Conservation (phyloP, 2,888 invertebrate species). For the Eledona agricola region DNA sequence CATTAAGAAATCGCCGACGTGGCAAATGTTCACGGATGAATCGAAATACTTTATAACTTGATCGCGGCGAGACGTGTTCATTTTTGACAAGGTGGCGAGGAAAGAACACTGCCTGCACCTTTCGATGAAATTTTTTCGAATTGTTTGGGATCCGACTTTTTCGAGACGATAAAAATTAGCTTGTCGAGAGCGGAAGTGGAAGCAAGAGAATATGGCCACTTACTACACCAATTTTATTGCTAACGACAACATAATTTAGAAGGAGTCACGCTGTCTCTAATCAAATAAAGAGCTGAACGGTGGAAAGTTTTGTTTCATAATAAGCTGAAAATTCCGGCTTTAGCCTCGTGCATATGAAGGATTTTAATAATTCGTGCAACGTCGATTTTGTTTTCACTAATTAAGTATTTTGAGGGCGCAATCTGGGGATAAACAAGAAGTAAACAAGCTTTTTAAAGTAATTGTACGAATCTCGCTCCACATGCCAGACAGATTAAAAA, state of each 20-base stretch:
- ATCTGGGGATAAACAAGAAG: constrained; percentile 34
- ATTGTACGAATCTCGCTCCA: constrained; percentile 47
- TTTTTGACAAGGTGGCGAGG: constrained; percentile 30
- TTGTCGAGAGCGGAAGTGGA: constrained; percentile 11
- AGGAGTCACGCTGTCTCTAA: constrained; percentile 28
- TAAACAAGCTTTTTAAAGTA: constrained; percentile 39
- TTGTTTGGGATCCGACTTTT: constrained; percentile 4
- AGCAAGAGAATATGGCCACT: constrained; percentile 27
- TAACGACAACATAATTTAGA: constrained; percentile 36
- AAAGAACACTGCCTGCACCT: constrained; percentile 14
- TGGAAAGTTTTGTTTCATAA: constrained; percentile 27
- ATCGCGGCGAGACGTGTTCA: constrained; percentile 34
- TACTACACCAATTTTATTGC: constrained; percentile 32
- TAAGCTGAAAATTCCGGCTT: constrained; percentile 14
- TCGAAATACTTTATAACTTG: constrained; percentile 34
- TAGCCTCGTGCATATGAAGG: not conserved
- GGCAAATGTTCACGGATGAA: constrained; percentile 34
- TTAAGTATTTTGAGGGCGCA: not conserved
- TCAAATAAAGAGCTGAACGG: constrained; percentile 32
- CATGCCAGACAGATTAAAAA: constrained; percentile 55
- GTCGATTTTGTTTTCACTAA: not conserved
- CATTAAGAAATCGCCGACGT: constrained; percentile 34
- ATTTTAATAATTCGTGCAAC: not conserved
- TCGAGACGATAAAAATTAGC: constrained; percentile 22
- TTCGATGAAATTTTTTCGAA: constrained; percentile 25